Percentiles rank a stretch among this genome's conserved stretches.
phyloP scores from a whole-genome alignment of 1,140 invertebrate genomes.

The Eubasilissa regina region DNA sequence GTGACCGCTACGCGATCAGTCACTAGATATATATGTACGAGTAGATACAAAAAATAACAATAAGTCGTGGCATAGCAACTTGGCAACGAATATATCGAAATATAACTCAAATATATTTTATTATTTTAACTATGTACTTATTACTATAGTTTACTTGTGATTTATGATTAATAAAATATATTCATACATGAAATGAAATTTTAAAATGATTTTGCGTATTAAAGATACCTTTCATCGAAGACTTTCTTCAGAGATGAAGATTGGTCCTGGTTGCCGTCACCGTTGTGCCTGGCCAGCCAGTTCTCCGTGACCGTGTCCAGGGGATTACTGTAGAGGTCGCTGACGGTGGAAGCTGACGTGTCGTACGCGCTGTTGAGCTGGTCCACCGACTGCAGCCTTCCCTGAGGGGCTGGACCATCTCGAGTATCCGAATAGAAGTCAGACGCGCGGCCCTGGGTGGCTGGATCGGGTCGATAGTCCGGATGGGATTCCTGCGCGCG shows the following conservation, averaged over 20 bases:
- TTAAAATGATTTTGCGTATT: not conserved
- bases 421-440: not conserved
- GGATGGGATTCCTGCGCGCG: no score
- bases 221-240: not conserved
- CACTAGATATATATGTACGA: no score
- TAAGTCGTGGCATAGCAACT: not conserved
- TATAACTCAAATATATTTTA: no score
- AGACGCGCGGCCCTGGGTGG: no score
- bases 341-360: not conserved
- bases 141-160: no score
- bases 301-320: not conserved
- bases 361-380: not conserved
- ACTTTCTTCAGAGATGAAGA: not conserved
- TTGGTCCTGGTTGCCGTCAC: not conserved
- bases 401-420: not conserved
- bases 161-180: not conserved
- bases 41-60: not conserved
- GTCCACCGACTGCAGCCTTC: constrained; percentile 13
- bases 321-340: constrained; percentile 1
- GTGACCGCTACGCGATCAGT: no score
- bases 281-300: constrained; percentile 31
- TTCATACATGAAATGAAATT: not conserved
- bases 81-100: no score
- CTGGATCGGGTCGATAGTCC: no score
- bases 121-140: no score